Evolutionary conservation across 35 echinoderm and acorn worm species (phyloP), one percentile per base, ranked within the genome.

Genomic region (Chiridota heheva): DNA sequence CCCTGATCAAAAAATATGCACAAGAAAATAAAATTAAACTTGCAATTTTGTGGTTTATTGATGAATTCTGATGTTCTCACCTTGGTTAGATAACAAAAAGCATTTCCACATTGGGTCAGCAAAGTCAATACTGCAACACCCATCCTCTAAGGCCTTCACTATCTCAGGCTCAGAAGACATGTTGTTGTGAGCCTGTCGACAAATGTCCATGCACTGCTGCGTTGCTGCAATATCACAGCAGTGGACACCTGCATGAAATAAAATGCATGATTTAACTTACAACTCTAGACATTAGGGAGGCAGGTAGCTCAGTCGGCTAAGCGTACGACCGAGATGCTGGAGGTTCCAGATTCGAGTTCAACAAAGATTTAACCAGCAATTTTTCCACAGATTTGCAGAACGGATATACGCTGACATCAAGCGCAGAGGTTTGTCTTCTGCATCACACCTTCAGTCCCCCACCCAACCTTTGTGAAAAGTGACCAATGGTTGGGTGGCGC

Each of bases 191-290:
- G 48, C 88, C 57, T 70, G 42, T 0, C 63, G 86, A 62, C 92
- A 96, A 7, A 72, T 73, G 47, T 90, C 78, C 40, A 67, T 42
- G 70, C 92, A 96, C 16, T 33, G 20, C 1, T 45, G 24, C 13
- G 81, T 82, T n/a, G 81, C 36, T 18, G 92, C 89, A 30, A 38
- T 88, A 45, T 96, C 69, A 90, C 92, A 96, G 82, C 92, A 96
- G 51, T 96, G 87, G 32, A 96, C 42, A 76, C 92, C 92, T 96
- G 70, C 2, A 36, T n/a, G 26, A 46, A 28, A 61, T 38, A 66
- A 7, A 61, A 18, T 40, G 20, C 37, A 35, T 30, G 22, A 56
- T 6, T 3, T 0, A 18, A 26, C 24, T 73, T 44, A 17, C 67
- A 70, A 2, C n/a, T 12, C 17, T 64, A 2, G 12, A 40, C 16